Evolutionary conservation across 2,113 vertebrate genomes (phyloP).

Genomic region (Anolis sagrei): DNA sequence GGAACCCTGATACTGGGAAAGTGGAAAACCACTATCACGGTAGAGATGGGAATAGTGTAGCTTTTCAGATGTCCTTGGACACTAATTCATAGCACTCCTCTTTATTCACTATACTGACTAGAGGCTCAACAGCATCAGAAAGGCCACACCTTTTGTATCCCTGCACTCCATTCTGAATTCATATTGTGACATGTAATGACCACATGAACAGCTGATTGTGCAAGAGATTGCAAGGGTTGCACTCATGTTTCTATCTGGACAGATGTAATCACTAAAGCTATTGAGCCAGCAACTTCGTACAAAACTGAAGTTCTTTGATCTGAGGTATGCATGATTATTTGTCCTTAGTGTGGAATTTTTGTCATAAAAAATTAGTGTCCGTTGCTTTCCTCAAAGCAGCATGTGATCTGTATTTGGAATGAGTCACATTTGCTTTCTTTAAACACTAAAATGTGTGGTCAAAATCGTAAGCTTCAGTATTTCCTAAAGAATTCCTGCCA

Average conservation of each 20-base stretch:
- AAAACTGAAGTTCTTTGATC: fast-evolving
- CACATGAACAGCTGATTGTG: neutral
- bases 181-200: neutral
- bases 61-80: neutral
- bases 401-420: neutral
- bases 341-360: neutral
- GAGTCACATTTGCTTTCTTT: neutral
- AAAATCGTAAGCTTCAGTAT: neutral
- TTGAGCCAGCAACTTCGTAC: neutral
- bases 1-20: neutral
- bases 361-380: neutral
- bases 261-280: too few relatives aligned
- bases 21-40: too few relatives aligned
- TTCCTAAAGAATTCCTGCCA: neutral
- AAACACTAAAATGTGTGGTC: neutral
- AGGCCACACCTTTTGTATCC: too few relatives aligned
- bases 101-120: too few relatives aligned
- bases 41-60: too few relatives aligned
- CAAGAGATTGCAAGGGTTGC: neutral
- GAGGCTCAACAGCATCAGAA: neutral
- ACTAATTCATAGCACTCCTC: too few relatives aligned
- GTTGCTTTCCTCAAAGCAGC: fast-evolving
- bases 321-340: fast-evolving
- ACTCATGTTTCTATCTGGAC: neutral
- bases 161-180: neutral